Conservation (phyloP, 2,113 vertebrate genomes). For the Cercocebus atys region DNA sequence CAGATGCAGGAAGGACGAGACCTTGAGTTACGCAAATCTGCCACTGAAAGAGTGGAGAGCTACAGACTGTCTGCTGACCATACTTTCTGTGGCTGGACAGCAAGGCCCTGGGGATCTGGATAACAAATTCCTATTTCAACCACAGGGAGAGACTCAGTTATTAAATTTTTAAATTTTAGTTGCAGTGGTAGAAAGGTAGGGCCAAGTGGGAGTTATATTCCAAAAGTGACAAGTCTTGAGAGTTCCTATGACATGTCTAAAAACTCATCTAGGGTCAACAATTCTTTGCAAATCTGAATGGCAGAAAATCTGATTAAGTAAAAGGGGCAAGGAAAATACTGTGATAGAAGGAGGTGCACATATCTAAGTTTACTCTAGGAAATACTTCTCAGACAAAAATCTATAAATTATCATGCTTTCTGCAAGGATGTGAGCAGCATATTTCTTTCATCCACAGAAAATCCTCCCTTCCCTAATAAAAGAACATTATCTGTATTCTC, state of each 20-base stretch:
- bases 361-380: not conserved
- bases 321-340: not conserved
- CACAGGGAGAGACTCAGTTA: not conserved
- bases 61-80: not conserved
- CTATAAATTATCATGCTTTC: not conserved
- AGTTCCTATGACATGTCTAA: slow-evolving; percentile 20
- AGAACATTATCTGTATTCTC: not conserved
- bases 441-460: not conserved
- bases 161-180: not conserved
- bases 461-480: not conserved
- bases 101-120: not conserved
- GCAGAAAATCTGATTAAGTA: not conserved
- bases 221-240: slow-evolving; percentile 6
- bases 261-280: not conserved
- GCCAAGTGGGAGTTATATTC: not conserved
- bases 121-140: not conserved
- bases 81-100: not conserved
- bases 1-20: not conserved
- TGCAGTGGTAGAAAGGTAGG: not conserved
- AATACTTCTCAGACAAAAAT: not conserved
- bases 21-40: not conserved
- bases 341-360: not conserved
- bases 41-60: not conserved
- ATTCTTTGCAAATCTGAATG: slow-evolving; percentile 3
- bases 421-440: not conserved